phyloP scores from a whole-genome alignment of 2,888 invertebrate genomes.

The Erpobdella octoculata region DNA sequence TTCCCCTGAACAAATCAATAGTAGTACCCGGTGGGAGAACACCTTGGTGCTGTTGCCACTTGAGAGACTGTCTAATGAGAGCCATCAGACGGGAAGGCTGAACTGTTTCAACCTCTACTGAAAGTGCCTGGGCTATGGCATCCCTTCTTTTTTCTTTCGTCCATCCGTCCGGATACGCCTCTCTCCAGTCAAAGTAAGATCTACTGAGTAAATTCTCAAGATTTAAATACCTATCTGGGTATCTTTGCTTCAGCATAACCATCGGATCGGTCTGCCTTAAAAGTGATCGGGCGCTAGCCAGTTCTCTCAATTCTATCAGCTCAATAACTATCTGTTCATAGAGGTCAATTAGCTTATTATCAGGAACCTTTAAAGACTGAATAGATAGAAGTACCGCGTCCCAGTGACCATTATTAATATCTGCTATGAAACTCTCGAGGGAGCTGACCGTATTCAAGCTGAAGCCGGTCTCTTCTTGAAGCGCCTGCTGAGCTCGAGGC shows the following conservation, averaged over 20 bases:
- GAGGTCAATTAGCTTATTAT: conserved; percentile 90
- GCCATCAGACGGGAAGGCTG: conserved; percentile 87
- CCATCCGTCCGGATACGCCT: conserved; percentile 89
- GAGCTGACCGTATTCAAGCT: conserved; percentile 97
- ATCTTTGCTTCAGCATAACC: conserved; percentile 91
- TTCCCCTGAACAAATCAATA: conserved; percentile 96
- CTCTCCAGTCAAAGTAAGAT: conserved; percentile 95
- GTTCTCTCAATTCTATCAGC: conserved; percentile 86
- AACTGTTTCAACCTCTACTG: conserved; percentile 95
- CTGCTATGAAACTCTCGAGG: conserved; percentile 91
- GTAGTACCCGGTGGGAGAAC: conserved; percentile 89
- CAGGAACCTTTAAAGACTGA: conserved; percentile 89
- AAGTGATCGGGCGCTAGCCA: conserved; percentile 89
- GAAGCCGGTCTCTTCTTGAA: conserved; percentile 96
- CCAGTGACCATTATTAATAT: conserved; percentile 98
- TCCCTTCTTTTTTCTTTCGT: conserved; percentile 90
- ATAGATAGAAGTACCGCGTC: conserved; percentile 94
- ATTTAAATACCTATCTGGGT: conserved; percentile 89
- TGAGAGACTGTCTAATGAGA: conserved; percentile 88
- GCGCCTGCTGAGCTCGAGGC: conserved; percentile 74
- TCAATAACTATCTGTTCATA: conserved; percentile 97
- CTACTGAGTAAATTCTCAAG: conserved; percentile 88
- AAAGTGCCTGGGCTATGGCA: conserved; percentile 82
- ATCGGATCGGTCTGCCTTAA: conserved; percentile 94
- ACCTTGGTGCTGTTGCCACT: conserved; percentile 99